Evolutionary conservation across 2,888 invertebrate species (phyloP), one percentile per base, ranked within the genome.

Genomic region (Nemoura dubitans): DNA sequence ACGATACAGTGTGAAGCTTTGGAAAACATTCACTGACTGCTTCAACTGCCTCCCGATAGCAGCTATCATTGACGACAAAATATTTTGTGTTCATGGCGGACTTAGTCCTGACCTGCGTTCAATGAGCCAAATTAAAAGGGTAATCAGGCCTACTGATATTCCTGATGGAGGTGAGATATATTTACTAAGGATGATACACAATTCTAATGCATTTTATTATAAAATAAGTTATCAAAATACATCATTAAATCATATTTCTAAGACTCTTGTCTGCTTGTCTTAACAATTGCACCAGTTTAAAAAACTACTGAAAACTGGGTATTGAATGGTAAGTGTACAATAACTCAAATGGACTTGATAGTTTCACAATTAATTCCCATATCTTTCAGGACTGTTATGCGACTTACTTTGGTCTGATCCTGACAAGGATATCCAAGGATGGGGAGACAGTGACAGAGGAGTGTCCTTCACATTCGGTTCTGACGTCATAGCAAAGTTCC

Each of bases 1-100:
- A 88, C 91, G 94, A 80, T 94, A 93, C 91, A 94, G 94, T 90
- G 93, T 94, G 88, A 94, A 94, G 90, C 90, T 94, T 88, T 94
- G 94, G 94, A 94, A 94, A 90, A 94, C 94, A 26, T 94, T 94
- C 90, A 94, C 94, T 87, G 94, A 94, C 89, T 94, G 94, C 90
- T 94, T 94, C 91, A 94, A 94, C 91, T 91, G 91, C 88, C 91
- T 94, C 88, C 94, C 94, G 3, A 93, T 94, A 30, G 94, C 94
- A 84, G 94, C 94, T 85, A 93, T 94, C 88, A 93, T 94, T 89
- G 94, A 94, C 89, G 94, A 94, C 89, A 94, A 94, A 90, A 94
- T 94, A 86, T 94, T 94, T 91, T 94, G 94, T 90, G 94, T 94
- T 90, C 94, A 94, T 89, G 94, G 94, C 88, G 94, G 94, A 82